phyloP scores from a whole-genome alignment of 37 sponge, comb jelly and placozoan species.

The Dysidea cf. avara region DNA sequence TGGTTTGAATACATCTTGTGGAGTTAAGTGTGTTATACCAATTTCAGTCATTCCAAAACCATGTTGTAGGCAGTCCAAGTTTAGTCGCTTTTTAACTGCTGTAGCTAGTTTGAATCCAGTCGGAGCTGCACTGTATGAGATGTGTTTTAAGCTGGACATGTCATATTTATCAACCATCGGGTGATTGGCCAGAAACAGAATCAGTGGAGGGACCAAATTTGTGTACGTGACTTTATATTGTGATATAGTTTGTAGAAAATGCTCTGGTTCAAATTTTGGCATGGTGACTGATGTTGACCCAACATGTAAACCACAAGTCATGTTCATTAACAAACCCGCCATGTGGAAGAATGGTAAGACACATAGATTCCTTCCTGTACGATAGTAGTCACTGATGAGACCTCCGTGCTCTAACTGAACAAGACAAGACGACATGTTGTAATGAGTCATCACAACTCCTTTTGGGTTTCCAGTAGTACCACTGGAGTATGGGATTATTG shows the following conservation, averaged over 20 bases:
- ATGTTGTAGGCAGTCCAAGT: no score
- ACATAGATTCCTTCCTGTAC: slow-evolving; percentile 8
- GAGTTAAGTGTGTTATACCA: no score
- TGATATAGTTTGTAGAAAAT: slow-evolving; percentile 57
- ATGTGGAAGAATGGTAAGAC: slow-evolving; percentile 85
- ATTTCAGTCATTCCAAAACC: no score
- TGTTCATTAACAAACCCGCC: slow-evolving; percentile 62
- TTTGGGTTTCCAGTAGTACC: slow-evolving; percentile 86
- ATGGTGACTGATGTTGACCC: slow-evolving; percentile 59
- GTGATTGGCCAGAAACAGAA: slow-evolving; percentile 87
- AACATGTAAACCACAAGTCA: slow-evolving; percentile 35
- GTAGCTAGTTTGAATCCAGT: slow-evolving; percentile 80
- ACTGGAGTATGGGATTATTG: slow-evolving; percentile 92
- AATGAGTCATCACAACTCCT: slow-evolving; percentile 86
- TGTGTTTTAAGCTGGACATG: slow-evolving; percentile 43
- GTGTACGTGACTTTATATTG: slow-evolving; percentile 37
- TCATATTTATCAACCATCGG: no score
- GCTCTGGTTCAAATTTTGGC: slow-evolving; percentile 71
- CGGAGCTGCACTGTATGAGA: no score
- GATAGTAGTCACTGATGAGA: background rate
- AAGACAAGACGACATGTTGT: slow-evolving; percentile 56
- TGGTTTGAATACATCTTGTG: no score
- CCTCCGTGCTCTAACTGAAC: slow-evolving; percentile 43
- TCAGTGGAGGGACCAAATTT: slow-evolving; percentile 75
- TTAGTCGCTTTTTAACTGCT: no score